Evolutionary conservation across 2,797 vertebrate genomes (phyloP).

Genomic region (Pantherophis vulpinus): DNA sequence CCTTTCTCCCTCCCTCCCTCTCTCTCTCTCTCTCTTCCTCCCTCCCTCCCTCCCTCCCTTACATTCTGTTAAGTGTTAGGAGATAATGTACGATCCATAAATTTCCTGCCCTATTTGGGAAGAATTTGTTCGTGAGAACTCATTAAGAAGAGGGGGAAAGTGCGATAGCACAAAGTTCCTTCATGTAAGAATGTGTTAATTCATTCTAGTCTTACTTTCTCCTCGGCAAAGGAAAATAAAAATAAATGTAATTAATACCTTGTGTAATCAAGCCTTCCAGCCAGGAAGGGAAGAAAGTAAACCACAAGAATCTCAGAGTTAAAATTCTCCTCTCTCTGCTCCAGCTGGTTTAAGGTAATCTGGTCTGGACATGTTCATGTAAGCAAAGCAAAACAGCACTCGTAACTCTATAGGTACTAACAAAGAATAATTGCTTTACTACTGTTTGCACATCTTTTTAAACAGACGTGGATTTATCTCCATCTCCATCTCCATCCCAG

Average conservation of each 20-base stretch:
- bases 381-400: background rate
- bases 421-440: background rate
- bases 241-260: slow-evolving; percentile 46
- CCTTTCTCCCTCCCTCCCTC: background rate
- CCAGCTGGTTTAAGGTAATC: background rate
- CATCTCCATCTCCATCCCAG: background rate
- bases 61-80: background rate
- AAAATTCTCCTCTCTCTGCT: background rate
- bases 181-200: slow-evolving; percentile 46
- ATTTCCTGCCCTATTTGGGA: slow-evolving; percentile 2
- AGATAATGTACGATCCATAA: slow-evolving; percentile 9
- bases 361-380: background rate
- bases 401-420: background rate
- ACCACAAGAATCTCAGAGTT: background rate
- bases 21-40: background rate
- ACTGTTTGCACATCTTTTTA: background rate
- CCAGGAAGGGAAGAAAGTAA: background rate
- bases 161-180: slow-evolving; percentile 23
- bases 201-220: slow-evolving; percentile 41
- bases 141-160: slow-evolving; percentile 36
- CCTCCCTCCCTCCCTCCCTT: background rate
- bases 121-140: slow-evolving; percentile 20
- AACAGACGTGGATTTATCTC: background rate
- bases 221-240: slow-evolving; percentile 40
- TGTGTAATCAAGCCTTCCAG: slow-evolving; percentile 11